Base-by-base conservation (phyloP, 2,888 invertebrate genomes). In the Macropis europaea region DNA sequence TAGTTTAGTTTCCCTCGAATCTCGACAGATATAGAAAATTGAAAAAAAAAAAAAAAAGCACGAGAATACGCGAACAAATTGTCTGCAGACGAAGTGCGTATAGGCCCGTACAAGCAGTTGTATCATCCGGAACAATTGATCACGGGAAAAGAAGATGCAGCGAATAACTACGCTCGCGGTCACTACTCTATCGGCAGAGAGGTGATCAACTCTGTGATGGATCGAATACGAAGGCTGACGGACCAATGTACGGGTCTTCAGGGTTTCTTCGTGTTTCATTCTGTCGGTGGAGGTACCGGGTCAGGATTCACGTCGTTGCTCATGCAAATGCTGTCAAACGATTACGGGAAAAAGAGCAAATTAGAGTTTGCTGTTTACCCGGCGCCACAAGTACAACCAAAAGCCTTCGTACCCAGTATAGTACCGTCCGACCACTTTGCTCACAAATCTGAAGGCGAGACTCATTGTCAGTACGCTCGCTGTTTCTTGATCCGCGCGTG, bases 291-390 rank as follows among this genome's bases (percentile, higher is more conserved):
- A 74, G 97, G 97, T 79, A 97, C 97, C 79, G 97, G 97, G 54
- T 97, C 96, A 32, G 98, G 98, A 17, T 98, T 98, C 91, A 97
- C 97, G 0, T 97, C 97, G 2, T 92, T 98, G 76, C 92, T 98
- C 72, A 97, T 97, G 97, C 97, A 98, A 90, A 93, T 96, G 48
- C 93, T 98, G 36, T 96, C 96, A 47, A 96, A 97, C 1, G 97
- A 97, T 90, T 98, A 97, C 90, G 97, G 97, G 77, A 97, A 97
- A 91, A 97, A 97, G 91, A 96, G 96, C 56, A 97, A 97, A 89
- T 92, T 97, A 22, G 97, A 97, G 90, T 98, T 98, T 90, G 95
- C 97, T 61, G 96, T 98, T 83, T 98, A 98, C 89, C 98, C 98
- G 6, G 97, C 98, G 7, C 98, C 98, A 4, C 97, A 97, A 92